These are phyloP conservation scores for Galerucella pusilla DNA, from an alignment of 2,888 invertebrate genomes.

Conservation along the genomic window DNA sequence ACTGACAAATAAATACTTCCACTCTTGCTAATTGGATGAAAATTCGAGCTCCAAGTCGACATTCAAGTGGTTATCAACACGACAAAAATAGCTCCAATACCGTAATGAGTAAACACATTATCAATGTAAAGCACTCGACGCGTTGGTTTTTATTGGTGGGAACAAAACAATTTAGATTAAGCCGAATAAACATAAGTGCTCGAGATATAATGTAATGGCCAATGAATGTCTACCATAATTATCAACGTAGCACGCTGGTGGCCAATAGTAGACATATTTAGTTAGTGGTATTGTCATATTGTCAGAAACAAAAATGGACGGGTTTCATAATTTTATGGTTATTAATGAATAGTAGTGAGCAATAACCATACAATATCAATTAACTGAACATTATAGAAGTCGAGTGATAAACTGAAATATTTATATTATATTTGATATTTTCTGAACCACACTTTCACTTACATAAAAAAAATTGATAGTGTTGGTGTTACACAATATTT, in stretches of 20 bases:
- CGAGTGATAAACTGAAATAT: too few species aligned
- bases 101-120: constrained; percentile 39
- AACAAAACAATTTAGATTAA: constrained; percentile 44
- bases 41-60: constrained; percentile 10
- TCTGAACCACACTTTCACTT: too few species aligned
- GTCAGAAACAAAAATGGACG: constrained; percentile 1
- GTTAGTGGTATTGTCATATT: constrained; percentile 23
- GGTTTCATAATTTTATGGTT: not conserved
- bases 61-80: constrained; percentile 29
- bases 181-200: constrained; percentile 38
- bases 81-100: constrained; percentile 35
- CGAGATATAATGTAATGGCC: constrained; percentile 38
- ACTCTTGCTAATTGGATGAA: constrained; percentile 15
- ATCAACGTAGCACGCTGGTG: constrained; percentile 29
- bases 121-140: constrained; percentile 41
- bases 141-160: constrained; percentile 42
- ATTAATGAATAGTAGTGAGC: too few species aligned
- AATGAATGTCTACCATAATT: constrained; percentile 41
- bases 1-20: not conserved
- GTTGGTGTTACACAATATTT: too few species aligned
- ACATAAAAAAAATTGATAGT: too few species aligned
- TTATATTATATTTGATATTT: too few species aligned
- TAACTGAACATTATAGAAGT: too few species aligned
- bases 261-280: constrained; percentile 38
- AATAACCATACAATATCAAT: too few species aligned